A percentile compares a stretch with the other conserved stretches of the same genome.
These are phyloP conservation scores for Osmerus eperlanus DNA, from an alignment of 2,113 vertebrate genomes.

Conservation along the genomic window DNA sequence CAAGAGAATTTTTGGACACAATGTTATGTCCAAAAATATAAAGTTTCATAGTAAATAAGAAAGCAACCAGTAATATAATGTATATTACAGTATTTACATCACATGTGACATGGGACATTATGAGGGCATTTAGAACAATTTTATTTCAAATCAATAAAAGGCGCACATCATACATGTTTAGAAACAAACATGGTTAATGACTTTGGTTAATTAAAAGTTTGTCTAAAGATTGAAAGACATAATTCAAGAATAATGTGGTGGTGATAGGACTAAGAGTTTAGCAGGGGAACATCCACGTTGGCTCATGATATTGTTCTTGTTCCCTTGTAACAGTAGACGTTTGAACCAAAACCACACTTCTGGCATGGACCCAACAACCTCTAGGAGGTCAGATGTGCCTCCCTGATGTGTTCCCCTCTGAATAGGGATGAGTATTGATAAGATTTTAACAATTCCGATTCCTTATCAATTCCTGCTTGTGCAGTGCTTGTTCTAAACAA, in stretches of 20 bases:
- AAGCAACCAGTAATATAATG: not conserved
- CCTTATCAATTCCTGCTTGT: too few species aligned
- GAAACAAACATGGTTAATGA: not conserved
- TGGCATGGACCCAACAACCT: too few species aligned
- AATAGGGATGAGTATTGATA: too few species aligned
- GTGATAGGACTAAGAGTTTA: not conserved
- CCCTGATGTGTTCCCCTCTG: too few species aligned
- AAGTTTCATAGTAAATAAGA: not conserved
- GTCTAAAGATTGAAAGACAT: not conserved
- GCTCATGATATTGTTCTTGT: not conserved
- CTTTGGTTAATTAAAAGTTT: not conserved
- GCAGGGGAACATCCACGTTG: not conserved
- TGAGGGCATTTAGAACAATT: not conserved
- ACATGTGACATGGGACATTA: not conserved
- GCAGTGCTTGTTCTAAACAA: too few species aligned
- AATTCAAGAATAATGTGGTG: not conserved
- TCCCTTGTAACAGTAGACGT: too few species aligned
- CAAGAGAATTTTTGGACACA: conserved; percentile 9
- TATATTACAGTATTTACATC: not conserved
- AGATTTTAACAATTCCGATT: too few species aligned
- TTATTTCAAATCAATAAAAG: not conserved
- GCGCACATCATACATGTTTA: not conserved
- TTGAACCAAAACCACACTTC: too few species aligned
- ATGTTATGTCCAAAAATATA: not conserved
- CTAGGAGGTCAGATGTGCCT: too few species aligned